Evolutionary conservation across 2,113 vertebrate genomes (phyloP), one percentile per base, ranked within the genome.

Genomic region (Corythoichthys intestinalis): DNA sequence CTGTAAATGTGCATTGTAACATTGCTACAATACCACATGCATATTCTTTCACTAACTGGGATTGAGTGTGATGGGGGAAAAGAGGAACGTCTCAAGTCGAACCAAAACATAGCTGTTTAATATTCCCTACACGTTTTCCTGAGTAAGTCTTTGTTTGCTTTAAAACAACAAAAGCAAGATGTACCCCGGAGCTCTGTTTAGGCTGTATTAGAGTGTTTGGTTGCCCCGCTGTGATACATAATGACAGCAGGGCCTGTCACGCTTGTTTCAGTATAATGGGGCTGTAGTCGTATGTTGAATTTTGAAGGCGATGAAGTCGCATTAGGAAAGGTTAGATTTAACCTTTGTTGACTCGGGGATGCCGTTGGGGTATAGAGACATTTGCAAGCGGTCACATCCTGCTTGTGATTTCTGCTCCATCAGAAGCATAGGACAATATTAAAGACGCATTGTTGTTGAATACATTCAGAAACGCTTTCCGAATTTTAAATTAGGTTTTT

Each of bases 321-420:
- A 58, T 2, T 28, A 66, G 68, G 28, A 66, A 76, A 82, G 75
- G 69, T 75, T 72, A 80, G 50, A 73, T 38, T n/a, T 62, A 80
- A 78, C 70, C 76, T 60, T 57, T 71, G 67, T 70, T 73, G 76
- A 69, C 41, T 57, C n/a, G 57, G n/a, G 70, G 58, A 67, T 63
- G 72, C 74, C 67, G 58, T 57, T 56, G 65, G 70, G 74, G 72
- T 72, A 73, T 71, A 10, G 2, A 52, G 70, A 72, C 77, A 64
- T 69, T 80, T 70, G 52, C 62, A 66, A 80, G 65, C 62, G 49
- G 48, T 71, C 66, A 79, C 56, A 44, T 73, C 75, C 47, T 70
- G 44, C 67, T 75, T 12, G 37, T 11, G 38, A 62, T 59, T 72
- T 35, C 48, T 35, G 60, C 58, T 70, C 53, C 44, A 20, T 60